Base-by-base conservation (phyloP, 53 echinoderm and acorn worm genomes). In the Zoroaster sp. region DNA sequence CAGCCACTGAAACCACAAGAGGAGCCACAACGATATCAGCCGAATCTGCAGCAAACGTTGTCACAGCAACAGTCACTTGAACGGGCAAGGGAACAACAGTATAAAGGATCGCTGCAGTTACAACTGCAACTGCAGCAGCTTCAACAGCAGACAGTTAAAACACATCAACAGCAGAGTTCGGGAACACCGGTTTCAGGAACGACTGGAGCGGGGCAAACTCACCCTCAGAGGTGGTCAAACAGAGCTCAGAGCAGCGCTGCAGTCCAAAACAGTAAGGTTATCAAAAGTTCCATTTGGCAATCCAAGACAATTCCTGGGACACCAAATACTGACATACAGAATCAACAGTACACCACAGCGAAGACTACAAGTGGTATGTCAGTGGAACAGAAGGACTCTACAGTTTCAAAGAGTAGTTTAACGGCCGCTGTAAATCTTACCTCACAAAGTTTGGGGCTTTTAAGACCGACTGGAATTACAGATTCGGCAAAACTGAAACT, bases 171-270 rank as follows among this genome's bases (percentile, higher is more conserved):
- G 17, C 43, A 11, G 38, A 37, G 54, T 37, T n/a, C 63, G 15
- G 77, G 28, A 77, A 32, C 52, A 6, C 33, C 82, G n/a, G n/a
- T n/a, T 82, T 28, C 45, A 67, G 66, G n/a, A n/a, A n/a, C n/a
- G n/a, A n/a, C n/a, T 15, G 45, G 28, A 7, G 30, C 65, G 12
- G 43, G 67, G 14, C 68, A 71, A 38, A 20, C n/a, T 15, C 85
- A 34, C 12, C 49, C 85, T 4, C 49, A 44, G 23, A 85, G 70
- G 37, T 85, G 85, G 85, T 85, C 85, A 2, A 85, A 85, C 51
- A 44, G 67, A 21, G 5, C 78, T 23, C 78, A 78, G 39, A 78
- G 18, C 37, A 25, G 30, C 18, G 35, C 32, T 28, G 28, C 32
- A 31, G 31, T 30, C 32, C 43, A 75, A 46, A 23, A 23, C 31